Evolutionary conservation across 1,140 invertebrate species (phyloP), one percentile per base, ranked within the genome.

Genomic region (Penaeus vannamei): DNA sequence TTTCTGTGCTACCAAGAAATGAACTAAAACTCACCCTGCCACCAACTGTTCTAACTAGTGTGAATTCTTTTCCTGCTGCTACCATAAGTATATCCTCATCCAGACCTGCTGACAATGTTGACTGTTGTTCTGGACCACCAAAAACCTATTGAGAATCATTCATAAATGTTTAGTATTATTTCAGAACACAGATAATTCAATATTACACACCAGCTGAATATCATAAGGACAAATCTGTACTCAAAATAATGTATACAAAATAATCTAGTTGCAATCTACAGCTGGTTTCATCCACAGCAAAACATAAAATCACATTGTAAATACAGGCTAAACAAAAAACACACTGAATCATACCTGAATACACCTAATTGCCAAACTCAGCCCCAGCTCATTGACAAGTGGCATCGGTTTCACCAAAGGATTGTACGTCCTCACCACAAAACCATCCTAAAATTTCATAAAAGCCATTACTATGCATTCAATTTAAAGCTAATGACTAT

Each of bases 11-110:
- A 46, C 81, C 14, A 14, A 29, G 17, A 36, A 53, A 84, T 36
- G 36, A 46, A 69, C 64, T 42, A 22, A 80, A 79, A 72, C 90
- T 89, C 77, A 96, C 95, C 94, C 97, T 97, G 92, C 97, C 97
- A 77, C 95, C 95, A 8, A 94, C 93, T 12, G 97, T 97, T 92
- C 95, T 95, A 1, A 98, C 93, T 32, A 98, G 92, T 62, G 95
- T 95, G 93, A 98, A 98, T 92, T 98, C 97, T 93, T 97, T 98
- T 14, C 97, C 97, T 61, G 96, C 95, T 85, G 94, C 93, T 32
- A 97, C 94, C 36, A 93, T 94, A 1, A 94, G 94, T 29, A 96
- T 94, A 93, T 96, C 95, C 92, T 97, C 96, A 90, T 96, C 96
- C 91, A 94, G 95, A 19, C 94, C 95, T 36, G 93, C 93, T 85